Base-by-base conservation (phyloP, 2,888 invertebrate genomes). In the Phrixothrix hirtus region DNA sequence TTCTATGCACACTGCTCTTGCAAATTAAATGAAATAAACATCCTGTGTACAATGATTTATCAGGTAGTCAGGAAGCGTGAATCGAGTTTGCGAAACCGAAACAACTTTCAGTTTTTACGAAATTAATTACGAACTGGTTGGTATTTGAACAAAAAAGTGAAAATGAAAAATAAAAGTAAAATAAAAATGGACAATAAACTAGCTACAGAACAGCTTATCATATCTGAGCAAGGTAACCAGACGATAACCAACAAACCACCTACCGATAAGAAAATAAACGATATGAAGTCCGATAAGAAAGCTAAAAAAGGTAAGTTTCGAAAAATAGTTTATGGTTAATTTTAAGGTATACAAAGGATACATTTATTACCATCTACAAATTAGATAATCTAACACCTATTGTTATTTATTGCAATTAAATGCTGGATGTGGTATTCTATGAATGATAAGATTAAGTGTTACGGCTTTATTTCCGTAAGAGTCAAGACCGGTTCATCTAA, bases 171-270 rank as follows among this genome's bases (percentile, higher is more conserved):
- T 49, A 72, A 69, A 59, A 72, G 64, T 58, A 70, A 72, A 59
- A 66, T 58, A n/a, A 64, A 63, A 36, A 41, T 65, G 48, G 71
- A 71, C 50, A 56, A 52, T 11, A 71, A 71, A 59, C 46, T 60
- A 12, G 65, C 65, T 13, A 65, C 67, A 54, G 79, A 79, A 66
- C 78, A 81, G 60, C 78, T 83, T 68, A 82, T 83, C 51, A 70
- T 82, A 63, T 78, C 81, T 61, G 83, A 82, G 68, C 80, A 81
- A 65, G 78, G 79, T 38, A 79, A 79, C 66, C 78, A 80, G 63
- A 76, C 78, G 43, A 77, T 79, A 69, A 72, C 74, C 59, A 78
- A 76, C 68, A 79, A 77, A 60, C 79, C 79, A 64, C 80, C 80
- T 31, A 63, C 79, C 59, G 80, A 79, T 68, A 80, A 80, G 65